Conservation (phyloP, 2,797 vertebrate genomes). For the Cheirogaleus major region DNA sequence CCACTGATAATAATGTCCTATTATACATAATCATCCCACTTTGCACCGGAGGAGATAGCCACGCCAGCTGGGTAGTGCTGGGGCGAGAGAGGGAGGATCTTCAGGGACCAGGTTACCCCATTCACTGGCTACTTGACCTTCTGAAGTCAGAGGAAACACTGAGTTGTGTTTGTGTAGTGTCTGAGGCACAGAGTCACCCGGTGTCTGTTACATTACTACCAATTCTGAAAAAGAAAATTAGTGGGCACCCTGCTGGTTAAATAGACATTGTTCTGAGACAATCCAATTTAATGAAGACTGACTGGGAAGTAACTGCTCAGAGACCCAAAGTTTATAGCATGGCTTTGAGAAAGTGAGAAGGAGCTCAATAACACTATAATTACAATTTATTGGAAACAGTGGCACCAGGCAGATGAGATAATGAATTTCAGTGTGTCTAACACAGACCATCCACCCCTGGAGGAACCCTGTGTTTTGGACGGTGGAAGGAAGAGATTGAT, state of each 20-base stretch:
- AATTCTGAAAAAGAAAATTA: constrained; percentile 76
- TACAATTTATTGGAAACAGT: constrained; percentile 82
- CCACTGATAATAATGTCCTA: not conserved
- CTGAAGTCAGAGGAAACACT: not conserved
- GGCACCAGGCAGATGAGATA: constrained; percentile 78
- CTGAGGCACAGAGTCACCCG: constrained; percentile 13
- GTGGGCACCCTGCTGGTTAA: constrained; percentile 70
- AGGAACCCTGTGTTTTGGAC: constrained; percentile 69
- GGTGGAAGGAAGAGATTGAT: constrained; percentile 74
- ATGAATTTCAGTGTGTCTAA: constrained; percentile 81
- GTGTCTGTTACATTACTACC: constrained; percentile 31
- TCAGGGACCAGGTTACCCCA: not conserved
- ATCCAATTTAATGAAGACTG: constrained; percentile 78
- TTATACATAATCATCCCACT: not conserved
- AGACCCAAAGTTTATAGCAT: constrained; percentile 74
- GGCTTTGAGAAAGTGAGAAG: constrained; percentile 76
- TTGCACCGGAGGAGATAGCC: not conserved
- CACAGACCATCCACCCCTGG: constrained; percentile 71
- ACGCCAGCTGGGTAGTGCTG: not conserved
- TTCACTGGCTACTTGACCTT: not conserved
- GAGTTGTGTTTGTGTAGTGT: not conserved
- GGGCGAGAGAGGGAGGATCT: not conserved
- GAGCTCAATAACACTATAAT: constrained; percentile 80
- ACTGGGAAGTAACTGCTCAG: constrained; percentile 68
- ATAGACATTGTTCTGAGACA: constrained; percentile 67